These are phyloP conservation scores for Bovichtus diacanthus DNA, from an alignment of 2,797 vertebrate genomes.

Conservation along the genomic window DNA sequence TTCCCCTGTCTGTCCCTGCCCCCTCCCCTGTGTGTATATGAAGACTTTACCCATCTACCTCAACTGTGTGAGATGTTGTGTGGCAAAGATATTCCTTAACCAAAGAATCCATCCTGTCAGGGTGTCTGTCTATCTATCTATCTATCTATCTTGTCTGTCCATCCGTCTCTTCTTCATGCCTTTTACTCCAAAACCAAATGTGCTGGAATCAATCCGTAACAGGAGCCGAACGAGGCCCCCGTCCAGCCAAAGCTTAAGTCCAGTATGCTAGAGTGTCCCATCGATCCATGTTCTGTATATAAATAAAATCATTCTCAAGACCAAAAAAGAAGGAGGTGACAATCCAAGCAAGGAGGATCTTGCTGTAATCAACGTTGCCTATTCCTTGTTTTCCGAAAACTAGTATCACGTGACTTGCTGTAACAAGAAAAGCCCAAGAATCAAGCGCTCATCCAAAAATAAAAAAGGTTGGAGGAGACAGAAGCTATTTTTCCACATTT, in stretches of 20 bases:
- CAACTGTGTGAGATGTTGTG: constrained; percentile 87
- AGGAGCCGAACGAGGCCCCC: constrained; percentile 63
- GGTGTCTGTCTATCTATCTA: constrained; percentile 79
- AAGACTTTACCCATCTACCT: constrained; percentile 89
- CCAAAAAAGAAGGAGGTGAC: constrained; percentile 86
- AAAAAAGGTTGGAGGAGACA: constrained; percentile 77
- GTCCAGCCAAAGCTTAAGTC: constrained; percentile 80
- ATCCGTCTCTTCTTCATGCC: constrained; percentile 83
- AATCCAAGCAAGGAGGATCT: constrained; percentile 88
- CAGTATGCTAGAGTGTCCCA: constrained; percentile 76
- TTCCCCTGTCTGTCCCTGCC: constrained; percentile 49
- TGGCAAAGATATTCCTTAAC: constrained; percentile 88
- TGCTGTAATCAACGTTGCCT: constrained; percentile 89
- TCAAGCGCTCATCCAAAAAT: constrained; percentile 70
- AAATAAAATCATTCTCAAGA: constrained; percentile 82
- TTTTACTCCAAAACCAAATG: constrained; percentile 86
- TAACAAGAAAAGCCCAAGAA: constrained; percentile 70
- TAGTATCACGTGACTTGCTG: constrained; percentile 72
- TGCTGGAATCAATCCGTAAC: constrained; percentile 88
- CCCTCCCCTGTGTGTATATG: constrained; percentile 76
- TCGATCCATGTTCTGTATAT: constrained; percentile 79
- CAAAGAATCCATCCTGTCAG: constrained; percentile 89
- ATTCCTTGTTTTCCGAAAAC: constrained; percentile 78
- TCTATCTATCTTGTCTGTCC: constrained; percentile 75
- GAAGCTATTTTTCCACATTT: constrained; percentile 87